These are phyloP conservation scores for Argyresthia goedartella DNA, from an alignment of 2,888 invertebrate species.

Conservation along the genomic window DNA sequence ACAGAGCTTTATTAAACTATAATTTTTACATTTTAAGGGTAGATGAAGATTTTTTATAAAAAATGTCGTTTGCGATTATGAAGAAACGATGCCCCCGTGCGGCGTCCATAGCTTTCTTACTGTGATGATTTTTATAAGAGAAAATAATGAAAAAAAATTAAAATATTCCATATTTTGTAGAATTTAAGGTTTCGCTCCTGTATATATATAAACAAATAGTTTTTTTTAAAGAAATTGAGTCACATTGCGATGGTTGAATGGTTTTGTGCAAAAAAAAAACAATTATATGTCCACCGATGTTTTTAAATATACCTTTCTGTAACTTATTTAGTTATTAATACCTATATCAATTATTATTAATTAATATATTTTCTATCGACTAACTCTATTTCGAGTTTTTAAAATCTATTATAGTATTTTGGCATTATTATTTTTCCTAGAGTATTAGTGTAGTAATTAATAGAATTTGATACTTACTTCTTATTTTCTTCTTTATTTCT, in stretches of 20 bases:
- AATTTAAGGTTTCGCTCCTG: constrained; percentile 12
- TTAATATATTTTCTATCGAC: constrained; percentile 11
- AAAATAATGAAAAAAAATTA: constrained; percentile 16
- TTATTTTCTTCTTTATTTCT: constrained; percentile 26
- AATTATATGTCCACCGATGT: constrained; percentile 32
- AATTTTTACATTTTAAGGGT: constrained; percentile 17
- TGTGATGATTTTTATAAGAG: constrained; percentile 32
- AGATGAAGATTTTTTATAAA: constrained; percentile 2
- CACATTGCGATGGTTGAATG: constrained; percentile 10
- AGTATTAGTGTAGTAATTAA: constrained; percentile 11
- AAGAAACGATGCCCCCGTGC: constrained; percentile 13
- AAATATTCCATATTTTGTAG: constrained; percentile 27
- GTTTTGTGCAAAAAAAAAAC: constrained; percentile 16
- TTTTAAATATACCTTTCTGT: constrained; percentile 6
- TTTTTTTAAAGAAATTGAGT: constrained; percentile 6
- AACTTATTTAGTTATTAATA: constrained; percentile 6
- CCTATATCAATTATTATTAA: constrained; percentile 11
- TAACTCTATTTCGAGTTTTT: constrained; percentile 9
- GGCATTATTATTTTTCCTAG: constrained; percentile 14
- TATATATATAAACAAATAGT: constrained; percentile 7
- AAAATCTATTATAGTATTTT: constrained; percentile 15
- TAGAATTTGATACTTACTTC: constrained; percentile 27
- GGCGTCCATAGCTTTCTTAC: constrained; percentile 24
- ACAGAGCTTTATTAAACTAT: constrained; percentile 21
- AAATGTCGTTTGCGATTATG: constrained; percentile 8